Base-by-base conservation (phyloP, 2,888 invertebrate genomes). In the Zelleria hepariella region DNA sequence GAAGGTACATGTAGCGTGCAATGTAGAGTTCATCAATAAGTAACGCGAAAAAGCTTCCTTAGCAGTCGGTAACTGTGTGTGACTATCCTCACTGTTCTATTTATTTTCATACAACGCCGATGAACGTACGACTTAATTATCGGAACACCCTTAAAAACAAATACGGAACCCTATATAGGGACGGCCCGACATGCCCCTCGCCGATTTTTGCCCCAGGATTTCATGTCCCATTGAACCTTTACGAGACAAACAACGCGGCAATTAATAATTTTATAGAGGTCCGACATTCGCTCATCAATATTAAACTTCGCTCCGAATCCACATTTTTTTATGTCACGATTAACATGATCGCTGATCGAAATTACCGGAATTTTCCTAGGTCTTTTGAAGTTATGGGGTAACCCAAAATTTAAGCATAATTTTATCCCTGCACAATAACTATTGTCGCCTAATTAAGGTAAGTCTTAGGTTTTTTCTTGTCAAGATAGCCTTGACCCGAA, bases 231-330 rank as follows among this genome's bases (percentile, higher is more conserved):
- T 69, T 72, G 68, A 74, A 72, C 71, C 67, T 84, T 86, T 80
- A 86, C 73, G 86, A 78, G 73, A 68, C 74, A 71, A 71, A 78
- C 76, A 77, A 75, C 69, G 24, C 71, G 73, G 77, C 78, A 80
- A 83, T 86, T 86, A 87, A 84, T 81, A 81, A 82, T 86, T 86
- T 87, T 86, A 87, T 83, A 73, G 74, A 68, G 66, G 65, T 59
- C 68, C 72, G 74, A 67, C 69, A 69, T 69, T 67, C 58, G 63
- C 77, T 81, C 83, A 84, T 86, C 75, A 82, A 86, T 85, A 85
- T 85, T 78, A 76, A 84, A 78, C 67, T 71, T 65, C 62, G 66
- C 67, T 70, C 70, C 69, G 67, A 74, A 78, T 76, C 77, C 70
- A 78, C 77, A 67, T 72, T 70, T 71, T 70, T 78, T 79, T 76